Evolutionary conservation across 2,888 invertebrate genomes (phyloP).

Genomic region (Chromoteleia sp.): DNA sequence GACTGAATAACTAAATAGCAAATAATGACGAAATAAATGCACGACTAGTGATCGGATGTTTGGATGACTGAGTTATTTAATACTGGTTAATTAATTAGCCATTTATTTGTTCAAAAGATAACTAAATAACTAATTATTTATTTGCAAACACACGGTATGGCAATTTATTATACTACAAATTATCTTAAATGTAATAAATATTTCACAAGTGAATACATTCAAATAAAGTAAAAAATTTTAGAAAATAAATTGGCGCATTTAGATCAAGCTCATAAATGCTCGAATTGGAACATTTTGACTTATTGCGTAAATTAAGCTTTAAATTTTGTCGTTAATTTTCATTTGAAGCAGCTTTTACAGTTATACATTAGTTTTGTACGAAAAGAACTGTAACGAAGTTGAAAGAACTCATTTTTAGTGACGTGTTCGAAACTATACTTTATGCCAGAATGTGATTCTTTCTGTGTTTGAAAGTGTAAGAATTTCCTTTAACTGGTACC

Average conservation of each 20-base stretch:
- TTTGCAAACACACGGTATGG: too few relatives aligned
- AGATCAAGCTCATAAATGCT: not conserved
- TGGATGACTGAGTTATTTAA: too few relatives aligned
- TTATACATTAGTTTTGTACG: not conserved
- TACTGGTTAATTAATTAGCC: too few relatives aligned
- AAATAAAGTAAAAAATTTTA: too few relatives aligned
- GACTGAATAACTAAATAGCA: too few relatives aligned
- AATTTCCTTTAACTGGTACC: constrained; percentile 31
- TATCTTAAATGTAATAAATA: too few relatives aligned
- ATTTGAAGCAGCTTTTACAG: constrained; percentile 23
- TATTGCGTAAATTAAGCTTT: constrained; percentile 2
- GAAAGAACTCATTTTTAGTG: constrained; percentile 19
- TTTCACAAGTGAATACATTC: too few relatives aligned
- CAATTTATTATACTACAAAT: too few relatives aligned
- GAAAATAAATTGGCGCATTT: constrained; percentile 3
- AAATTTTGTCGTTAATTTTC: constrained; percentile 26
- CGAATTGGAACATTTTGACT: constrained; percentile 11
- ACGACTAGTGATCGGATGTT: too few relatives aligned
- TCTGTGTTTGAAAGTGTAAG: not conserved
- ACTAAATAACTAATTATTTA: too few relatives aligned
- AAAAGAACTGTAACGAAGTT: not conserved
- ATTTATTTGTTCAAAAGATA: too few relatives aligned
- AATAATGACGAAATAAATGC: too few relatives aligned
- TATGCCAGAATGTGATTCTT: not conserved
- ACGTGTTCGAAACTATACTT: not conserved